Conservation (phyloP, 2,113 vertebrate genomes). For the Platysternon megacephalum region DNA sequence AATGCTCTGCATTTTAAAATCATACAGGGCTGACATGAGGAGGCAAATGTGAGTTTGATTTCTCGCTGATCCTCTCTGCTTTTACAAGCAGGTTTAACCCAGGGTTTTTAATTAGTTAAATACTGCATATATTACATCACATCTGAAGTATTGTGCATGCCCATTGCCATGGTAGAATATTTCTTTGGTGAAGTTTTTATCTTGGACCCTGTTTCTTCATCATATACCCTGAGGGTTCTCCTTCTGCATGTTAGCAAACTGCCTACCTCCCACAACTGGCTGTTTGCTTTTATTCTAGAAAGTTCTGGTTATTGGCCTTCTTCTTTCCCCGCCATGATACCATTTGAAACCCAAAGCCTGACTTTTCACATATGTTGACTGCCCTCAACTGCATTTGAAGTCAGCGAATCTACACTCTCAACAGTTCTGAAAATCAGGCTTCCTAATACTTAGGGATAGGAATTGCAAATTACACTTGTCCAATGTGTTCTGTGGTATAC, state of each 20-base stretch:
- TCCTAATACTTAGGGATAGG: not conserved
- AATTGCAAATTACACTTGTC: not conserved
- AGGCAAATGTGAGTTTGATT: not conserved
- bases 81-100: constrained; percentile 44
- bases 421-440: not conserved
- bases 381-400: not conserved
- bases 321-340: not conserved
- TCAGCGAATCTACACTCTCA: not conserved
- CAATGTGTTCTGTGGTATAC: fast-evolving
- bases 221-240: not conserved
- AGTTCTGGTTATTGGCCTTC: not conserved
- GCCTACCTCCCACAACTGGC: not conserved
- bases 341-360: not conserved
- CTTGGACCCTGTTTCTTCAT: not conserved
- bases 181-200: constrained; percentile 25
- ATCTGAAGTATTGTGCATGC: not conserved
- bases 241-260: not conserved
- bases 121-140: not conserved
- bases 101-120: constrained; percentile 8
- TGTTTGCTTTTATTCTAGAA: not conserved
- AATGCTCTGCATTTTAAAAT: constrained; percentile 66
- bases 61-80: not conserved
- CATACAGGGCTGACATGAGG: constrained; percentile 44
- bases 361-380: not conserved
- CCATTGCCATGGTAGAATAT: not conserved